A percentile compares a stretch with the other conserved stretches of the same genome.
phyloP scores from a whole-genome alignment of 2,797 vertebrate genomes.

The Pseudocheirus occidentalis region DNA sequence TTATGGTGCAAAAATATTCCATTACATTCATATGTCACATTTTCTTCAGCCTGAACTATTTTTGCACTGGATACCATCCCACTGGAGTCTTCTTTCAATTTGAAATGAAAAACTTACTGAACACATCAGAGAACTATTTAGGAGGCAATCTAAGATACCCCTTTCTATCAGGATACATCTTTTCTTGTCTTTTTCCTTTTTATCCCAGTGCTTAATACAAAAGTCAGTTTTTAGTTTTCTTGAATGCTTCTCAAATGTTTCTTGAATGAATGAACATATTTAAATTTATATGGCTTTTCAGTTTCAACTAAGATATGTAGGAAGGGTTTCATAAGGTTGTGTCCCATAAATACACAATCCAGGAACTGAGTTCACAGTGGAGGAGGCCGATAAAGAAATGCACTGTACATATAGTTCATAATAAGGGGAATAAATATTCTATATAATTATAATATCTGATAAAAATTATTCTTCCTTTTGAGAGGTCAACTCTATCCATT shows the following conservation, averaged over 20 bases:
- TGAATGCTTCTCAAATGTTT: not conserved
- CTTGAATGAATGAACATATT: not conserved
- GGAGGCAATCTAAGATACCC: not conserved
- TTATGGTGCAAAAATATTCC: not conserved
- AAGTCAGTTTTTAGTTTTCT: not conserved
- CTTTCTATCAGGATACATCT: not conserved
- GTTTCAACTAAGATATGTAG: not conserved
- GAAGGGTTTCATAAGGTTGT: not conserved
- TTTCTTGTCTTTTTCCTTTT: not conserved
- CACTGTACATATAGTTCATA: not conserved
- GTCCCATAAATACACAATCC: not conserved
- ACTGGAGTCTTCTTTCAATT: not conserved
- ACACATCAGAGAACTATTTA: not conserved
- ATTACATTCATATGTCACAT: not conserved
- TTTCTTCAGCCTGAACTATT: not conserved
- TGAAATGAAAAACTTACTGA: not conserved
- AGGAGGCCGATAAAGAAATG: not conserved
- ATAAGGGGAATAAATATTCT: not conserved
- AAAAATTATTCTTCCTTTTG: not conserved
- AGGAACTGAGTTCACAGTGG: not conserved
- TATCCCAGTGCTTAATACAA: not conserved
- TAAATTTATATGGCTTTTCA: not conserved
- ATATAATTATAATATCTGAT: not conserved
- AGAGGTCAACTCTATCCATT: not conserved
- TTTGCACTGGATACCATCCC: not conserved